Evolutionary conservation across 2,797 vertebrate genomes (phyloP).

Genomic region (Silurus aristotelis): DNA sequence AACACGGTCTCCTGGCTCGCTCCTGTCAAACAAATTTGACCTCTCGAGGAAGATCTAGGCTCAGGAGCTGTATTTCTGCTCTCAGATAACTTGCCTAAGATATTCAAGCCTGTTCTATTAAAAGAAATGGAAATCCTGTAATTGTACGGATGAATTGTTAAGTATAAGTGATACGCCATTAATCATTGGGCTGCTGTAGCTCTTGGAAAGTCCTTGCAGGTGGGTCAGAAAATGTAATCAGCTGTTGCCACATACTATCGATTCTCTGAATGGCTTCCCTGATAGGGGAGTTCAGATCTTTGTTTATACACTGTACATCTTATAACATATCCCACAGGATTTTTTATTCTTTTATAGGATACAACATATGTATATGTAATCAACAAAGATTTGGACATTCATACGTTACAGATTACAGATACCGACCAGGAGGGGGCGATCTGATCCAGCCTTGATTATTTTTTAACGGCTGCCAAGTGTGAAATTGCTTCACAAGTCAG

Average conservation of each 20-base stretch:
- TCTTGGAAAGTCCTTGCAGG: conserved; percentile 49
- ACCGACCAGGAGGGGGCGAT: conserved; percentile 27
- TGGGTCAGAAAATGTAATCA: conserved; percentile 49
- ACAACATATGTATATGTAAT: not conserved
- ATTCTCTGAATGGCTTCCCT: conserved; percentile 38
- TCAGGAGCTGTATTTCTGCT: not conserved
- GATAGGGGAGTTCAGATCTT: conserved; percentile 22
- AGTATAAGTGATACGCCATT: not conserved
- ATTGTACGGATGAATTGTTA: not conserved
- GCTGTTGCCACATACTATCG: conserved; percentile 47
- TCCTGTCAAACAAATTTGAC: conserved; percentile 26
- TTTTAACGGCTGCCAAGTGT: conserved; percentile 16
- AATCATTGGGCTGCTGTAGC: not conserved
- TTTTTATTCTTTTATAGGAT: not conserved
- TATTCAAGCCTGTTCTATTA: not conserved
- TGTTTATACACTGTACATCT: not conserved
- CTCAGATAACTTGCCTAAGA: not conserved
- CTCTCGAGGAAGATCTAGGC: not conserved
- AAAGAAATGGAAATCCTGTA: not conserved
- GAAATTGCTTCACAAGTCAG: conserved; percentile 32
- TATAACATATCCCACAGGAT: not conserved
- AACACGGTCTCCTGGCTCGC: conserved; percentile 7
- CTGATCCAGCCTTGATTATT: conserved; percentile 13
- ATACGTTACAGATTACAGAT: not conserved
- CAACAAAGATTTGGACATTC: too few species aligned